Evolutionary conservation across 2,797 vertebrate genomes (phyloP).

Genomic region (Peromyscus eremicus): DNA sequence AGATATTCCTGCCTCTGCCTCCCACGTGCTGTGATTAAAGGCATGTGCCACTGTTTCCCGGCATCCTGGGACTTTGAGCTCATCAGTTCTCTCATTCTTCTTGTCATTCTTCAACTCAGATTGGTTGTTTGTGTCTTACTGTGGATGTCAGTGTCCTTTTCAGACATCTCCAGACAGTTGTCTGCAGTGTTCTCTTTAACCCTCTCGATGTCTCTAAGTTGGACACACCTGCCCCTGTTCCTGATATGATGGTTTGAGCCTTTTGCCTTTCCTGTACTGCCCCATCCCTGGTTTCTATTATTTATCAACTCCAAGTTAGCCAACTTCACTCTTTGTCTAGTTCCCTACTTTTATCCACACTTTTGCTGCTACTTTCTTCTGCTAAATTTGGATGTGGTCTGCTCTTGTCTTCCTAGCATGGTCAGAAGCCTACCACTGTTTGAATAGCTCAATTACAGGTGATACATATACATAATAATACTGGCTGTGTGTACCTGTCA

Average conservation of each 20-base stretch:
- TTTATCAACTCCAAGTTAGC: neutral
- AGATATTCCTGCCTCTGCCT: no score
- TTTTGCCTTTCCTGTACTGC: no score
- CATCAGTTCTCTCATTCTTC: no score
- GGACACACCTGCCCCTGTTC: rapidly evolving
- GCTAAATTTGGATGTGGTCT: rapidly evolving
- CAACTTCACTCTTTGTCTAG: rapidly evolving
- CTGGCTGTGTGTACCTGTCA: rapidly evolving
- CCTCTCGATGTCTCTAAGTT: neutral
- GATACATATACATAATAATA: rapidly evolving
- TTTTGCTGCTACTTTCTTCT: no score
- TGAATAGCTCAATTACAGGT: neutral
- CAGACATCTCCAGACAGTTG: no score
- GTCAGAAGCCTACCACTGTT: neutral
- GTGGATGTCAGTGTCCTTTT: no score
- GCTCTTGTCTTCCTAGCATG: rapidly evolving
- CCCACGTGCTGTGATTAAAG: no score
- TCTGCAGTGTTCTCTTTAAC: rapidly evolving
- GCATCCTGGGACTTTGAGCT: no score
- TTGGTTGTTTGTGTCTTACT: no score
- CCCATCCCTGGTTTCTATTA: neutral
- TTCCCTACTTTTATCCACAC: neutral
- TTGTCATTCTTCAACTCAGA: no score
- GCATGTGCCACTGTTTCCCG: no score
- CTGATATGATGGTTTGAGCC: rapidly evolving